Base-by-base conservation (phyloP, 2,797 vertebrate genomes). In the Sebastolobus alascanus region DNA sequence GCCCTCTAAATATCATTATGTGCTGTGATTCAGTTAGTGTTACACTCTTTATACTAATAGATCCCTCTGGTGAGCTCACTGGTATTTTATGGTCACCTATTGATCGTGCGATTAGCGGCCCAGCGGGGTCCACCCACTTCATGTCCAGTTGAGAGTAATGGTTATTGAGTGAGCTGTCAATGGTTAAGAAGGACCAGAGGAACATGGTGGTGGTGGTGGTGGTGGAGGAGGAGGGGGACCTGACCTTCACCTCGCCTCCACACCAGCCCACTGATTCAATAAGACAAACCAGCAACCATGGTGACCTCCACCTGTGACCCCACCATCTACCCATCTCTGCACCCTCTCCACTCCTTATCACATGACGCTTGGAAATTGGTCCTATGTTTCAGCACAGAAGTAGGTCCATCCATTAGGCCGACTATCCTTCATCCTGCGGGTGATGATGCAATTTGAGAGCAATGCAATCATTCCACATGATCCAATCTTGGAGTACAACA, bases 51-150 rank as follows among this genome's bases (percentile, higher is more conserved):
- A 84, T 84, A 60, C 84, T 84, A 90, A 91, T 77, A 78, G 65
- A 85, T 88, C 82, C 76, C 65, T 82, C 73, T 73, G 69, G 77
- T 88, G 82, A 88, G 85, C 83, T 88, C 82, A 66, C 75, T 75
- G 79, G 75, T 93, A 87, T 92, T 93, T 95, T 92, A 93, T 91
- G 90, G 88, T 92, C 90, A 90, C 77, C 75, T 90, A 95, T 94
- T 91, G 95, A 95, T 95, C 11, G 56, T 75, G 75, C 65, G 91
- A 94, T 95, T 91, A 93, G 93, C 67, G 72, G 82, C 78, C 74
- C 89, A 89, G 90, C 72, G 7, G 77, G 83, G 81, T 88, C 88
- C 88, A 76, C 84, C 91, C 89, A 90, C 90, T 85, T 83, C 82
- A 80, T 89, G 90, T 93, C 92, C 86, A 79, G 84, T 89, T 86